These are phyloP conservation scores for Autographa pulchrina DNA, from an alignment of 2,888 invertebrate species.

Conservation along the genomic window DNA sequence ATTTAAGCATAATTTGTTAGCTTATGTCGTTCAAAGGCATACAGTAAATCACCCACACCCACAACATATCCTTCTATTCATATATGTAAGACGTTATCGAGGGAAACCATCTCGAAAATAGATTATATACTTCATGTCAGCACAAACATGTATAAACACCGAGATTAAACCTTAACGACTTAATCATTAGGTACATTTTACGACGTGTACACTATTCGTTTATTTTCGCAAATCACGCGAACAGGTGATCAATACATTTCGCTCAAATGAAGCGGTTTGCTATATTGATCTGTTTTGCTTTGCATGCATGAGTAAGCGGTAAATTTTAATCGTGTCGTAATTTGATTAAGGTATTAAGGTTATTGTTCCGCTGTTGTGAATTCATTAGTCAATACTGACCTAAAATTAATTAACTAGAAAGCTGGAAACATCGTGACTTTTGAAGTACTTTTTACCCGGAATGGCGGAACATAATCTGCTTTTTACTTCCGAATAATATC, in stretches of 20 bases:
- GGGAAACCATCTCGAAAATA: conserved; percentile 68
- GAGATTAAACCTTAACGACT: conserved; percentile 28
- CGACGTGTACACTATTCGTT: neutral
- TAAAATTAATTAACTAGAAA: neutral
- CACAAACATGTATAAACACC: conserved; percentile 26
- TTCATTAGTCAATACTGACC: conserved; percentile 9
- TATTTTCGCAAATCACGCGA: conserved; percentile 42
- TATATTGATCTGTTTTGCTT: conserved; percentile 37
- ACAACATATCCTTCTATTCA: conserved; percentile 5
- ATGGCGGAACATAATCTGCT: too few species aligned
- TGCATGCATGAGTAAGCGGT: conserved; percentile 41
- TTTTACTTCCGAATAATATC: too few species aligned
- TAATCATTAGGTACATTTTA: conserved; percentile 27
- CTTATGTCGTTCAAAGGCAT: conserved; percentile 3
- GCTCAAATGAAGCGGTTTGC: conserved; percentile 37
- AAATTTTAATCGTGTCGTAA: conserved; percentile 33
- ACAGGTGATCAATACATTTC: conserved; percentile 50
- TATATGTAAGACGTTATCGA: conserved; percentile 47
- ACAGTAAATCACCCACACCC: conserved; percentile 19
- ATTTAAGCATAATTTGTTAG: neutral
- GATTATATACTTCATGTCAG: conserved; percentile 58
- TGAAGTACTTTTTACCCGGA: too few species aligned
- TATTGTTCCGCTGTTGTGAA: conserved; percentile 42
- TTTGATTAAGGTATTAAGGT: conserved; percentile 31
- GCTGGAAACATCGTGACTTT: neutral